Evolutionary conservation across 1,140 invertebrate genomes (phyloP), one percentile per base, ranked within the genome.

Genomic region (Cydia amplana): DNA sequence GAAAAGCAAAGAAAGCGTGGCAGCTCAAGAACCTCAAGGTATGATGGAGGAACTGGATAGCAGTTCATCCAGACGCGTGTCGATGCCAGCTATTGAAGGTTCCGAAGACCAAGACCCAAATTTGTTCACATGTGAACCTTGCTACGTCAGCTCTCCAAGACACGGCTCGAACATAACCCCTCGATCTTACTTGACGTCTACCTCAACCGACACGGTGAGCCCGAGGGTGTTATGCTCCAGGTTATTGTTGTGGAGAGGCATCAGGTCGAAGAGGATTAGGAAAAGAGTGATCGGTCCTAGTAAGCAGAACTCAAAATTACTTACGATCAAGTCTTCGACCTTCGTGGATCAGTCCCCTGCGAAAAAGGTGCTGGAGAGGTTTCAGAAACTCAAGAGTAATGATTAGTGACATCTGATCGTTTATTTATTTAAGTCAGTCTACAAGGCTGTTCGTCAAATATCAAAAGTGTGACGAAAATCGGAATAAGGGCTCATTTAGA

Each of bases 361-460:
- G 14, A 85, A 87, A 72, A 89, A 83, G 77, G 82, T 92, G 23
- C 78, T 92, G n/a, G 79, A 89, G 63, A 91, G 85, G 78, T 92
- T 92, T 80, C 67, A 81, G 51, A 74, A 86, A n/a, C 76, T 92
- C 2, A 88, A 75, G 40, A 75, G 20, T 46, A 36, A 75, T 18
- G 74, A 70, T 20, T 36, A 46, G 23, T 28, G 46, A 18, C 7
- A 25, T 63, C 7, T 14, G 46, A 49, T 36, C 9, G 32, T 9
- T 36, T 7, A 36, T 36, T 36, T 36, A 36, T 36, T 36, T 36
- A 7, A 36, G 7, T 9, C 7, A 7, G 4, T 25, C 25, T 25
- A 25, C 25, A 25, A 25, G 25, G 3, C 3, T 25, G 25, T 25
- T 3, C 25, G 25, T 25, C 25, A 25, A 1, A 25, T 25, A 25